Percentiles rank a stretch among this genome's conserved stretches.
Conservation (phyloP, 2,797 vertebrate species). For the Falco peregrinus region DNA sequence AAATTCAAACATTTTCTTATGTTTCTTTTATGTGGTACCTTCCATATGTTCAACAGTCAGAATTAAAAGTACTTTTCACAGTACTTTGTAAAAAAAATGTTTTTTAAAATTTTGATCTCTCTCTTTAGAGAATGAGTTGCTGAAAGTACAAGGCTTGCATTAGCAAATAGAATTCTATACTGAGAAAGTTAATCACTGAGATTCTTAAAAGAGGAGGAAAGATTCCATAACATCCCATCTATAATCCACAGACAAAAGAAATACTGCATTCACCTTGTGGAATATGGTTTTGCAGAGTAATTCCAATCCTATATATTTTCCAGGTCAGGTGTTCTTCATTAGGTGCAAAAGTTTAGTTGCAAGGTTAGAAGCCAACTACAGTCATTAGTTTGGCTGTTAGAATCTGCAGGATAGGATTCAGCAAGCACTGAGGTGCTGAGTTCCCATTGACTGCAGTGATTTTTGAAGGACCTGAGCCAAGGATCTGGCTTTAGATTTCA, state of each 20-base stretch:
- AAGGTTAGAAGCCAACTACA: not conserved
- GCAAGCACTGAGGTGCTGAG: not conserved
- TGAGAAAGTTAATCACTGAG: not conserved
- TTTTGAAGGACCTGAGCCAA: not conserved
- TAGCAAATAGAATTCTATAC: not conserved
- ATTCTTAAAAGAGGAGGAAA: not conserved
- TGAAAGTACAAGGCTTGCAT: not conserved
- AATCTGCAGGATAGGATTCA: not conserved
- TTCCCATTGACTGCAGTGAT: not conserved
- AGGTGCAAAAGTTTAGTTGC: not conserved
- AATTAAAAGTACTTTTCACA: not conserved
- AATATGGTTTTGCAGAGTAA: not conserved
- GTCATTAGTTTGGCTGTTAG: not conserved
- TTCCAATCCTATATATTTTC: not conserved
- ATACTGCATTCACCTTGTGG: not conserved
- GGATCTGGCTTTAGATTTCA: not conserved
- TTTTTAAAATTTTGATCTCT: not conserved
- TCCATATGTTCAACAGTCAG: not conserved
- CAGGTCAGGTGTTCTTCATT: not conserved
- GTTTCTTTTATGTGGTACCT: not conserved
- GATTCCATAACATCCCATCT: not conserved
- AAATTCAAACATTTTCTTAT: not conserved
- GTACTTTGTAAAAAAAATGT: not conserved
- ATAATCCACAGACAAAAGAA: not conserved
- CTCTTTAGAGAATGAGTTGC: not conserved